Evolutionary conservation across 2,113 vertebrate genomes (phyloP).

Genomic region (Dasyurus viverrinus): DNA sequence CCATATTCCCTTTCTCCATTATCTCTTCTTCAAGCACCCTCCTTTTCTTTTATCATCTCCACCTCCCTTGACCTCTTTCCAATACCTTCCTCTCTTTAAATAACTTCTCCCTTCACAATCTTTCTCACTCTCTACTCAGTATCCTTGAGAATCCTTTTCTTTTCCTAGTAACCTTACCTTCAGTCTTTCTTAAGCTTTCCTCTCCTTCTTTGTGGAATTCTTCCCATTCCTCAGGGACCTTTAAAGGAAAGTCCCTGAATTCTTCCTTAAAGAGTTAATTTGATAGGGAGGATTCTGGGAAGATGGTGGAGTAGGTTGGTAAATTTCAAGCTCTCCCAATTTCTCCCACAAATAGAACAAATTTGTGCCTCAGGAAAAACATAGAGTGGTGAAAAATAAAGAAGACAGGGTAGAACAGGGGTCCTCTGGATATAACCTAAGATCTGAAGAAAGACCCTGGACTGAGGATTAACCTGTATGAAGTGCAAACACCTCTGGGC

Average conservation of each 20-base stretch:
- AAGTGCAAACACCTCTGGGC: too few relatives aligned
- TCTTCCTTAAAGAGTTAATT: background rate
- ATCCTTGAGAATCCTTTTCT: background rate
- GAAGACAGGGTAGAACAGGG: too few relatives aligned
- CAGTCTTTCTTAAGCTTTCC: background rate
- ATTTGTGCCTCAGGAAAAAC: too few relatives aligned
- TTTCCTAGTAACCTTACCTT: background rate
- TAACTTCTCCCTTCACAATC: background rate
- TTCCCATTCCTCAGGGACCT: background rate
- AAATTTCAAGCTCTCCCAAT: too few relatives aligned
- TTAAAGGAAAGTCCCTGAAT: background rate
- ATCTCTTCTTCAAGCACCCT: background rate
- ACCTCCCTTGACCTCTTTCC: background rate
- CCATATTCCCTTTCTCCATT: background rate
- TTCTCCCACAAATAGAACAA: too few relatives aligned
- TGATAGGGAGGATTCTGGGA: too few relatives aligned
- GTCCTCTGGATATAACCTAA: too few relatives aligned
- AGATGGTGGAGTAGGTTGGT: too few relatives aligned
- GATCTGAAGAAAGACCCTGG: too few relatives aligned
- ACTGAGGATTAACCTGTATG: too few relatives aligned
- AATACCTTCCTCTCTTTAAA: background rate
- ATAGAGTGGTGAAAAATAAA: too few relatives aligned
- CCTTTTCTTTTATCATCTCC: too few relatives aligned
- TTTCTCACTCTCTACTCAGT: fast-evolving
- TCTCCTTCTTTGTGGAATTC: background rate